phyloP scores from a whole-genome alignment of 1,140 invertebrate genomes.

The Onthophagus taurus region DNA sequence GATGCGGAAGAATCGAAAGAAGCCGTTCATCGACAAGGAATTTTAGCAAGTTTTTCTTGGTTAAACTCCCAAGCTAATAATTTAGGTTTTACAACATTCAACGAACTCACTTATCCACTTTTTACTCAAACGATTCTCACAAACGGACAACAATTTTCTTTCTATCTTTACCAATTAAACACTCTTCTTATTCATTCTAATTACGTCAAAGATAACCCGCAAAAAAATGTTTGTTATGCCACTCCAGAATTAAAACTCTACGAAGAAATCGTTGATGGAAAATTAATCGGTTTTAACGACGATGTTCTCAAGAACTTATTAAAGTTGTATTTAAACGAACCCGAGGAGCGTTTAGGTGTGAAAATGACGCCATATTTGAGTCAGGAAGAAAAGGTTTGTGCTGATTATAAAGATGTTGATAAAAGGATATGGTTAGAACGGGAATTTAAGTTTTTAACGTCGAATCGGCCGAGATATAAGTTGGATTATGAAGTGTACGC shows the following conservation, averaged over 20 bases:
- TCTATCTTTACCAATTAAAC: conserved; percentile 83
- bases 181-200: conserved; percentile 59
- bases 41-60: conserved; percentile 71
- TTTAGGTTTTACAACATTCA: conserved; percentile 78
- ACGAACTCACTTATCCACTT: conserved; percentile 82
- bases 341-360: conserved; percentile 47
- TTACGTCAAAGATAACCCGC: conserved; percentile 51
- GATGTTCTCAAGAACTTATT: conserved; percentile 64
- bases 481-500: conserved; percentile 55
- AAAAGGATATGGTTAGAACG: conserved; percentile 57
- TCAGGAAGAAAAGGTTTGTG: conserved; percentile 45
- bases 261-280: conserved; percentile 59
- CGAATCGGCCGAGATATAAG: conserved; percentile 52
- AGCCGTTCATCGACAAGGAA: conserved; percentile 57
- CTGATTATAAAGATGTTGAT: conserved; percentile 56
- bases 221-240: conserved; percentile 74
- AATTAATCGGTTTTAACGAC: conserved; percentile 72
- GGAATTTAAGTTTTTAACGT: conserved; percentile 55
- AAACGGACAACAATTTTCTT: conserved; percentile 73
- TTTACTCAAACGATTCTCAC: conserved; percentile 75
- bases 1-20: conserved; percentile 48
- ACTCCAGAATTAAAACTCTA: conserved; percentile 62
- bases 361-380: conserved; percentile 67
- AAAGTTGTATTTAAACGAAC: conserved; percentile 64
- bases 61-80: conserved; percentile 70